phyloP scores from a whole-genome alignment of 2,797 vertebrate species.

The Hypotaenidia philippensis region DNA sequence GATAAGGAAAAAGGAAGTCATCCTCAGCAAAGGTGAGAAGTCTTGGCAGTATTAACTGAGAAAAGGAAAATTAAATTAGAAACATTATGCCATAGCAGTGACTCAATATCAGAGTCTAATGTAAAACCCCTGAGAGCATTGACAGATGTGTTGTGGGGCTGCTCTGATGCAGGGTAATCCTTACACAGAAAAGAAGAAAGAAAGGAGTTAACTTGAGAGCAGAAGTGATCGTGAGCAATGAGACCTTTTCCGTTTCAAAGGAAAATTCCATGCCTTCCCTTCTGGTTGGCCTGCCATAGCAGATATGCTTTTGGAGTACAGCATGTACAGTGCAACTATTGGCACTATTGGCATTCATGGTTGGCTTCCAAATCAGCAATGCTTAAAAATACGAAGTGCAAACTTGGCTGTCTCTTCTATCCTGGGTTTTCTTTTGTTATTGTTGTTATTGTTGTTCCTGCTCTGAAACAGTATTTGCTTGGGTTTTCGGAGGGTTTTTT shows the following conservation, averaged over 20 bases:
- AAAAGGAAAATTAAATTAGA: not conserved
- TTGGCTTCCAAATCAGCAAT: conserved; percentile 55
- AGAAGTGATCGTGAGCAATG: conserved; percentile 1
- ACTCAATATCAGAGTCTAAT: not conserved
- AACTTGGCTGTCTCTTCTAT: not conserved
- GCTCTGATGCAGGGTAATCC: not conserved
- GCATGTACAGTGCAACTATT: conserved; percentile 22
- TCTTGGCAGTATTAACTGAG: not conserved
- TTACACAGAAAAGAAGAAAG: not conserved
- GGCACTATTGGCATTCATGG: conserved; percentile 22
- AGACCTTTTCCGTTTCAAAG: conserved; percentile 35
- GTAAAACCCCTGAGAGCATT: not conserved
- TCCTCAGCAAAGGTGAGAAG: not conserved
- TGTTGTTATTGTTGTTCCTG: not conserved
- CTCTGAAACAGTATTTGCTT: not conserved
- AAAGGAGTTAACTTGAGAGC: conserved; percentile 1
- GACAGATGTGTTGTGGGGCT: not conserved
- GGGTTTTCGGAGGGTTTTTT: too few relatives aligned
- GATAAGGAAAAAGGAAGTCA: not conserved
- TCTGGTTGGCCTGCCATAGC: not conserved
- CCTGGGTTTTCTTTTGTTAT: conserved; percentile 16
- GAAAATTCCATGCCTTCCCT: conserved; percentile 41
- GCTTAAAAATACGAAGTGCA: conserved; percentile 51
- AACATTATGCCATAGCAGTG: not conserved
- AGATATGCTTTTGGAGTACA: conserved; percentile 28